A percentile compares a stretch with the other conserved stretches of the same genome.
These are phyloP conservation scores for Sepioteuthis lessoniana DNA, from an alignment of 2,888 invertebrate genomes.

Conservation along the genomic window DNA sequence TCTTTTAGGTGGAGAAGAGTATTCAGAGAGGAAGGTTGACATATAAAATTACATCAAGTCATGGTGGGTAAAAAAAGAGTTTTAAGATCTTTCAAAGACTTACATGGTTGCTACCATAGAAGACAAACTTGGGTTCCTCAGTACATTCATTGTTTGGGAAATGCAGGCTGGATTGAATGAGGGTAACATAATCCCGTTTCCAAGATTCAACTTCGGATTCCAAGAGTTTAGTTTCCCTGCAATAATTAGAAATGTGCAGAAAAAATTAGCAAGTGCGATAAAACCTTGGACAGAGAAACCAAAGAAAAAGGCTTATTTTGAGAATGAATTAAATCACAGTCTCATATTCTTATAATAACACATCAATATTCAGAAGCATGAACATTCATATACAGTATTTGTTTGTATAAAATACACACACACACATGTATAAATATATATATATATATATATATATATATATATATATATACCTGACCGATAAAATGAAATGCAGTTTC, in stretches of 20 bases:
- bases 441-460: no score
- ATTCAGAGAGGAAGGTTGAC: background rate
- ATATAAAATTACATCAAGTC: background rate
- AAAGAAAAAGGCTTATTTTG: no score
- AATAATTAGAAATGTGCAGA: conserved; percentile 50
- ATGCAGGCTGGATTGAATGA: conserved; percentile 77
- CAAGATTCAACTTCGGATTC: conserved; percentile 75
- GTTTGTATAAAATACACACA: no score
- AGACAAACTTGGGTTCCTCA: conserved; percentile 76
- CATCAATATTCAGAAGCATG: no score
- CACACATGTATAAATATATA: no score
- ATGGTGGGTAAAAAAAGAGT: background rate
- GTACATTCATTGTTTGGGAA: conserved; percentile 76
- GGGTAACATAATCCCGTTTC: conserved; percentile 76
- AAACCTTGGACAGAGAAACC: no score
- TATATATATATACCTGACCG: no score
- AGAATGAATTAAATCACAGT: no score
- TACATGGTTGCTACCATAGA: conserved; percentile 77
- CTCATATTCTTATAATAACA: no score
- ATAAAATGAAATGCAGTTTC: no score
- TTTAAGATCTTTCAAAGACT: conserved; percentile 51
- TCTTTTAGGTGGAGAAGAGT: background rate
- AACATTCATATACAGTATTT: no score
- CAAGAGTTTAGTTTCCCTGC: conserved; percentile 70
- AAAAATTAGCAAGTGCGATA: background rate